Conservation (phyloP, 2,113 vertebrate genomes). For the Paraplagusia blochii region DNA sequence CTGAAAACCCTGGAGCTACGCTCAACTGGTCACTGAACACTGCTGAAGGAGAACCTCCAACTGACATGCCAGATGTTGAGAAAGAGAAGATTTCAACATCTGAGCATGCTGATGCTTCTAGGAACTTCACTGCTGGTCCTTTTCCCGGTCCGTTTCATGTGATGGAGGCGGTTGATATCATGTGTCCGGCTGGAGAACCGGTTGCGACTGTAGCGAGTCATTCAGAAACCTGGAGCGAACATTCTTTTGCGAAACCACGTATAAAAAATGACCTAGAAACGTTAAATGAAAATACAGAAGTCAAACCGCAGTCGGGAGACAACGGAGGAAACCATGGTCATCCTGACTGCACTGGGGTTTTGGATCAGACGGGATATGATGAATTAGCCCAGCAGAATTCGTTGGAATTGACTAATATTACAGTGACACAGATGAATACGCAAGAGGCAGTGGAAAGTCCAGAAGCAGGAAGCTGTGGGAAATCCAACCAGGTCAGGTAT, state of each 20-base stretch:
- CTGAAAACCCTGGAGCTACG: conserved; percentile 47
- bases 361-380: conserved; percentile 29
- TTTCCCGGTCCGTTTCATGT: conserved; percentile 8
- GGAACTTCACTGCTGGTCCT: conserved; percentile 8
- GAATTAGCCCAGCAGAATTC: conserved; percentile 49
- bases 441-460: conserved; percentile 35
- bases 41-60: conserved; percentile 45
- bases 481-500: conserved; percentile 16
- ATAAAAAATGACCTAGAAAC: conserved; percentile 38
- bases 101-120: conserved; percentile 21
- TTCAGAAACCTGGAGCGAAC: conserved; percentile 15
- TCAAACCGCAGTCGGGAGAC: conserved; percentile 15
- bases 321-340: conserved; percentile 18
- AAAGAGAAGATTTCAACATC: conserved; percentile 35
- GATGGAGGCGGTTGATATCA: conserved; percentile 32
- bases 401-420: conserved; percentile 27
- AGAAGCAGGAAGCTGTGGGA: conserved; percentile 14
- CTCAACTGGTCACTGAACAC: conserved; percentile 27
- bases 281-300: conserved; percentile 47
- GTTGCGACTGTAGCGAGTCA: conserved; percentile 20
- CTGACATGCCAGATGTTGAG: conserved; percentile 42
- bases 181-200: conserved; percentile 21
- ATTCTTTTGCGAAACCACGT: conserved; percentile 27
- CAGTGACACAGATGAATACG: conserved; percentile 19
- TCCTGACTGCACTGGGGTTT: background rate